These are phyloP conservation scores for Drosophila demipolita DNA, from an alignment of 2,888 invertebrate genomes.

Conservation along the genomic window DNA sequence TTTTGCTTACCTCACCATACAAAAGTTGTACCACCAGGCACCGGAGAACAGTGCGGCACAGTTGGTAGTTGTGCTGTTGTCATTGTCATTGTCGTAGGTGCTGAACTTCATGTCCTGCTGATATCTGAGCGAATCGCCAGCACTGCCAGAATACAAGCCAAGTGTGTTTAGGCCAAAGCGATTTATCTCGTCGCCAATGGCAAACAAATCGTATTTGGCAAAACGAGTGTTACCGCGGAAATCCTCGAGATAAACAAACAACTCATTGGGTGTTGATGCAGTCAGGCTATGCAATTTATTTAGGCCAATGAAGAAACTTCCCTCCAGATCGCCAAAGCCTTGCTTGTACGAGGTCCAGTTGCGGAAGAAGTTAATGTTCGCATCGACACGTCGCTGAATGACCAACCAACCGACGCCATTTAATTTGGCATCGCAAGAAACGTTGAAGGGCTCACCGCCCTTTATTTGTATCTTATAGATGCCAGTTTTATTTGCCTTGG, in stretches of 20 bases:
- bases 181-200: slow-evolving; percentile 88
- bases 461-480: slow-evolving; percentile 43
- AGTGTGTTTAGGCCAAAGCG: slow-evolving; percentile 88
- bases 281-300: slow-evolving; percentile 87
- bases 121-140: slow-evolving; percentile 89
- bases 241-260: slow-evolving; percentile 88
- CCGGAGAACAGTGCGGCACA: slow-evolving; percentile 89
- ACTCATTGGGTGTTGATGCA: slow-evolving; percentile 84
- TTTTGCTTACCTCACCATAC: slow-evolving; percentile 87
- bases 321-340: slow-evolving; percentile 89
- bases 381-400: slow-evolving; percentile 88
- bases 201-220: slow-evolving; percentile 88
- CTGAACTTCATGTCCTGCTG: slow-evolving; percentile 90
- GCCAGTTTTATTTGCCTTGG: slow-evolving; percentile 52
- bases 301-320: slow-evolving; percentile 90
- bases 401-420: slow-evolving; percentile 89
- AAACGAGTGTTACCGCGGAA: slow-evolving; percentile 86
- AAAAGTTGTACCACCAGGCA: slow-evolving; percentile 91
- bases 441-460: slow-evolving; percentile 86
- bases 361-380: slow-evolving; percentile 88
- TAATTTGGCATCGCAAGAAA: slow-evolving; percentile 85
- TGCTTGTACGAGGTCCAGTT: slow-evolving; percentile 88
- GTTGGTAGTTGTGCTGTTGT: slow-evolving; percentile 87
- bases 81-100: slow-evolving; percentile 88
- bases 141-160: slow-evolving; percentile 87